phyloP scores from a whole-genome alignment of 2,797 vertebrate genomes.

The Limnodromus scolopaceus region DNA sequence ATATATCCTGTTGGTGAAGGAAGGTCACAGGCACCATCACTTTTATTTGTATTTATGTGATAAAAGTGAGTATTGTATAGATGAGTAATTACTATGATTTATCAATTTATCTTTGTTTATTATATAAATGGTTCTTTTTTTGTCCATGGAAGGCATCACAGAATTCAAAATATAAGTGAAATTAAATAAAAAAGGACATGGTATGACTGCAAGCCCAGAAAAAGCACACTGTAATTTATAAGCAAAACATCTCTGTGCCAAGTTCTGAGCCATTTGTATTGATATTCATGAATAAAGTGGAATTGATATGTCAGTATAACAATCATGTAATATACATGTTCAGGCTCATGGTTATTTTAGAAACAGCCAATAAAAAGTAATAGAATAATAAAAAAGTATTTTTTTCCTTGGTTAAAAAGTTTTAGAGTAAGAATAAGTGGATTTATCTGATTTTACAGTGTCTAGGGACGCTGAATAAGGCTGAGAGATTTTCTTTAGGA shows the following conservation, averaged over 20 bases:
- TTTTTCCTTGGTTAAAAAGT: constrained; percentile 14
- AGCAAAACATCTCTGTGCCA: neutral
- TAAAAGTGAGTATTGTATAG: neutral
- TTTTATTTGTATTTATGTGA: neutral
- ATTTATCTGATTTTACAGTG: neutral
- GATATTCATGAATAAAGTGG: neutral
- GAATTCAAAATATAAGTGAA: neutral
- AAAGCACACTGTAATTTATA: neutral
- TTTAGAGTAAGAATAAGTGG: neutral
- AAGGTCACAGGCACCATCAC: neutral
- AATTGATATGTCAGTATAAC: neutral
- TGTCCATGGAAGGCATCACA: neutral
- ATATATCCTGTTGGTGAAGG: neutral
- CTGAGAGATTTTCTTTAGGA: neutral
- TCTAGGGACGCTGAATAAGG: neutral
- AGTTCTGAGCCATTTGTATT: constrained; percentile 10
- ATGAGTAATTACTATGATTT: neutral
- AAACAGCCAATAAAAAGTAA: constrained; percentile 23
- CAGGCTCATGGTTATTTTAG: neutral
- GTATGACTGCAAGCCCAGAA: neutral
- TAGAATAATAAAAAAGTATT: neutral
- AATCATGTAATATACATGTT: neutral
- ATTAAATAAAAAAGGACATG: neutral
- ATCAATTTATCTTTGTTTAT: neutral
- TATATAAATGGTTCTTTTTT: neutral